Conservation (phyloP, 2,797 vertebrate genomes). For the Aeoliscus strigatus region DNA sequence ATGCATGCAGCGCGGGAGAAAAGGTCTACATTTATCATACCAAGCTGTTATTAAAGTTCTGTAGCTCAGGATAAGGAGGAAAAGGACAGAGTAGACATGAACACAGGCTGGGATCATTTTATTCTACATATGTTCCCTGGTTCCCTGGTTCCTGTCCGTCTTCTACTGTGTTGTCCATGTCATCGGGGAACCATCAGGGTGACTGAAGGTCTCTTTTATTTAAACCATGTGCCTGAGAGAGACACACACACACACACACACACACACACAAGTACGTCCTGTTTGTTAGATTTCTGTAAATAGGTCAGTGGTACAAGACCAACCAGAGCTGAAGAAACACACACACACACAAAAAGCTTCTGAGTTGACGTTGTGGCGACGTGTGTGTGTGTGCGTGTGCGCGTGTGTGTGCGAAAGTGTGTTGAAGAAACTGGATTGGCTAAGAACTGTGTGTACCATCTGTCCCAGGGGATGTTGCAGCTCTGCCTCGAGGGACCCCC, state of each 20-base stretch:
- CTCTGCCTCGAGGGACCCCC: conserved; percentile 90
- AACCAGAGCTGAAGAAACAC: conserved; percentile 23
- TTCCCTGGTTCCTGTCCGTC: conserved; percentile 23
- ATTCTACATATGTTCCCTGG: conserved; percentile 3
- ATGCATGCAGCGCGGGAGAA: conserved; percentile 17
- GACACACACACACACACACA: conserved; percentile 1
- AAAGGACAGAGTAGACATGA: conserved; percentile 9
- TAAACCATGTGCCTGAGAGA: conserved; percentile 1
- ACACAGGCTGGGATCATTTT: not conserved
- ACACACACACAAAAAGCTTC: conserved; percentile 30
- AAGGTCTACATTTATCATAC: conserved; percentile 40
- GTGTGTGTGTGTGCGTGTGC: no score
- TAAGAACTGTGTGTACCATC: conserved; percentile 15
- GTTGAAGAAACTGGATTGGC: no score
- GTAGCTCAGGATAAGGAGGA: conserved; percentile 11
- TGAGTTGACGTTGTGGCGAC: conserved; percentile 28
- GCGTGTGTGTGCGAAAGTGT: no score
- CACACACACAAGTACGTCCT: conserved; percentile 13
- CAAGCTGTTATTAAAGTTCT: conserved; percentile 26
- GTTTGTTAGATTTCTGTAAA: conserved; percentile 39
- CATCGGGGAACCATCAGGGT: conserved; percentile 1
- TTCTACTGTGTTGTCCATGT: conserved; percentile 5
- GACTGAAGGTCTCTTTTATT: conserved; percentile 27
- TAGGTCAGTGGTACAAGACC: conserved; percentile 46
- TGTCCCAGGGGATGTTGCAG: conserved; percentile 76